Base-by-base conservation (phyloP, 2,113 vertebrate genomes). In the Oenanthe oenanthe region DNA sequence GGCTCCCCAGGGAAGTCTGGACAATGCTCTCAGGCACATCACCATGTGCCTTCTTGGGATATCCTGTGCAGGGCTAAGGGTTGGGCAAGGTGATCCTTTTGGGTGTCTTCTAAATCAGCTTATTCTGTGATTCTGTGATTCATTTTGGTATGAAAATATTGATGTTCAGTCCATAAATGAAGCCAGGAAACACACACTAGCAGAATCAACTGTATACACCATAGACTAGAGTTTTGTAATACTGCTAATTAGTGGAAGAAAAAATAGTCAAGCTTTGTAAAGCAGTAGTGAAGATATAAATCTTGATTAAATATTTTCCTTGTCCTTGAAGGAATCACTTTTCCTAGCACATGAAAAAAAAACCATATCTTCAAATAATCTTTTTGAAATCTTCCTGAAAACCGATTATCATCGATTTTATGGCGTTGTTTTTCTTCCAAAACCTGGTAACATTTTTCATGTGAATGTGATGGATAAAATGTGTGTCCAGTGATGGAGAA, bases 381-480 rank as follows among this genome's bases (percentile, higher is more conserved):
- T 58, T 54, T 89, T 48, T 73, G 29, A 87, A 75, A 68, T 61
- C 34, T 82, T 2, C 21, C 22, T 75, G 40, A 65, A 93, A 88
- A 38, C 0, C 5, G 29, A 11, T 22, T 68, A 17, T 18, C 7
- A 53, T 36, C 7, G 9, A n/a, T 73, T 65, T 76, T 28, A 45
- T 42, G 12, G 1, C 0, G 42, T 19, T 12, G 18, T 29, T n/a
- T n/a, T 38, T 10, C 4, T 8, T 7, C 1, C 7, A 38, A 31
- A 91, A 38, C 28, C 17, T 72, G 28, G 3, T 16, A 76, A 17
- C 2, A 0, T 20, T 66, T 88, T 72, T 36, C 13, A 17, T 53
- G 7, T 61, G 31, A 57, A 61, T 42, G 17, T 31, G 26, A 26
- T 67, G 7, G 16, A 51, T 29, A 40, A 85, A 67, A 63, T n/a